These are phyloP conservation scores for Ursus arctos DNA, from an alignment of 2,113 vertebrate genomes.

Conservation along the genomic window DNA sequence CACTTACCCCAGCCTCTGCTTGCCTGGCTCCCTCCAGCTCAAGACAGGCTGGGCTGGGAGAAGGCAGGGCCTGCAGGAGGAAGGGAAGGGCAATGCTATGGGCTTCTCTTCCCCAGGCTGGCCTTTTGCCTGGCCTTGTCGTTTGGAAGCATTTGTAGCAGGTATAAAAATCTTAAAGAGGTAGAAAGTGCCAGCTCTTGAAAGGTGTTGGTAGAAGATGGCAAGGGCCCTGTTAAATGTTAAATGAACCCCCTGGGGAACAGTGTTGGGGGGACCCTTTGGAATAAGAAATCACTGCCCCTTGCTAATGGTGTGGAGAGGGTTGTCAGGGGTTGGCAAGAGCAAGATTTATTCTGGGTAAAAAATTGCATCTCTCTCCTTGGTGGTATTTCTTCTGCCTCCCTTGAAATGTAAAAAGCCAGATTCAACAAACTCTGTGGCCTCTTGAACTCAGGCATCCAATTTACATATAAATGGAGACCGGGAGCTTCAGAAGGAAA, in stretches of 20 bases:
- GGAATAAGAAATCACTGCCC: neutral
- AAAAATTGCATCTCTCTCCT: constrained; percentile 61
- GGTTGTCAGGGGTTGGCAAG: neutral
- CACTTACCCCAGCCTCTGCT: neutral
- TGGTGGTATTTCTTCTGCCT: constrained; percentile 77
- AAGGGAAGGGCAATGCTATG: fast-evolving
- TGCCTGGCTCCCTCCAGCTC: neutral
- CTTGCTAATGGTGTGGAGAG: neutral
- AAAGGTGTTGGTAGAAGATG: neutral
- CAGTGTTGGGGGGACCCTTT: neutral
- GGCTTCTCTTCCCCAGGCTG: neutral
- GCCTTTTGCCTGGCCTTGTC: neutral
- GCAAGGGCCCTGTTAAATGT: neutral
- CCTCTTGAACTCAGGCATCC: constrained; percentile 53
- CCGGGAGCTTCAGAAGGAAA: constrained; percentile 74
- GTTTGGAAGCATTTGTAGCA: neutral
- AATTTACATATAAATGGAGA: constrained; percentile 82
- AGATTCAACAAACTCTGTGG: constrained; percentile 74
- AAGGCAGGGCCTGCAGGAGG: neutral
- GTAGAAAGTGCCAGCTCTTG: neutral
- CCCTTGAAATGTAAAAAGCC: constrained; percentile 77
- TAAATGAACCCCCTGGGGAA: neutral
- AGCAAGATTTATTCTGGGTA: constrained; percentile 43
- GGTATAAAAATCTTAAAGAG: neutral
- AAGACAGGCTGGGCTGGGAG: neutral